A percentile compares a stretch with the other conserved stretches of the same genome.
phyloP scores from a whole-genome alignment of 2,888 invertebrate species.

The Stenotaenia linearis region DNA sequence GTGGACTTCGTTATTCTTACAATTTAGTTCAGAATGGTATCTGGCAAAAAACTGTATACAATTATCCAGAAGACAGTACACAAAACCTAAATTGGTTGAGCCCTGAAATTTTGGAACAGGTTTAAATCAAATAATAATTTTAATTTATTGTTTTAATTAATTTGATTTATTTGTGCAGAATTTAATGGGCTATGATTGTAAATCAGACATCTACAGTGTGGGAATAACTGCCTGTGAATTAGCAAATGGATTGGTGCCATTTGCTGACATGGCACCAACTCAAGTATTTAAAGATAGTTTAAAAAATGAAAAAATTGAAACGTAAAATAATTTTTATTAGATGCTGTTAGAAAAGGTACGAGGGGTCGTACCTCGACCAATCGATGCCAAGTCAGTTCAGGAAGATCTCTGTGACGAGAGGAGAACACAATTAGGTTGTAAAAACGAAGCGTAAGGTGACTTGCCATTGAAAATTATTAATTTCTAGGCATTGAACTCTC shows the following conservation, averaged over 20 bases:
- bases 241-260: conserved; percentile 83
- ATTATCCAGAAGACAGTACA: conserved; percentile 64
- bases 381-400: conserved; percentile 41
- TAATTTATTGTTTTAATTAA: too few relatives aligned
- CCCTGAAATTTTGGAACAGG: conserved; percentile 83
- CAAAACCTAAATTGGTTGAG: conserved; percentile 82
- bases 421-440: background rate
- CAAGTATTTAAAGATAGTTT: conserved; percentile 41
- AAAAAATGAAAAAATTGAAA: background rate
- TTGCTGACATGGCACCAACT: conserved; percentile 75
- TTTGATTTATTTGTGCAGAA: too few relatives aligned
- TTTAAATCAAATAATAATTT: conserved; percentile 37
- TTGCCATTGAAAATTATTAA: background rate
- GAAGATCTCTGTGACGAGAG: conserved; percentile 29
- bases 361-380: conserved; percentile 50
- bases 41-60: conserved; percentile 63
- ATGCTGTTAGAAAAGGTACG: conserved; percentile 86
- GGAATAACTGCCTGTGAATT: conserved; percentile 83
- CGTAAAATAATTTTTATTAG: conserved; percentile 47
- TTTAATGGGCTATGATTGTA: conserved; percentile 77
- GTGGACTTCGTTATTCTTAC: conserved; percentile 73
- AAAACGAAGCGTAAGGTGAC: background rate
- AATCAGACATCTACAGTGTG: conserved; percentile 84
- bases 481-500: background rate
- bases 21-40: conserved; percentile 66